These are phyloP conservation scores for Rhinogobius similis DNA, from an alignment of 2,113 vertebrate species.

Conservation along the genomic window DNA sequence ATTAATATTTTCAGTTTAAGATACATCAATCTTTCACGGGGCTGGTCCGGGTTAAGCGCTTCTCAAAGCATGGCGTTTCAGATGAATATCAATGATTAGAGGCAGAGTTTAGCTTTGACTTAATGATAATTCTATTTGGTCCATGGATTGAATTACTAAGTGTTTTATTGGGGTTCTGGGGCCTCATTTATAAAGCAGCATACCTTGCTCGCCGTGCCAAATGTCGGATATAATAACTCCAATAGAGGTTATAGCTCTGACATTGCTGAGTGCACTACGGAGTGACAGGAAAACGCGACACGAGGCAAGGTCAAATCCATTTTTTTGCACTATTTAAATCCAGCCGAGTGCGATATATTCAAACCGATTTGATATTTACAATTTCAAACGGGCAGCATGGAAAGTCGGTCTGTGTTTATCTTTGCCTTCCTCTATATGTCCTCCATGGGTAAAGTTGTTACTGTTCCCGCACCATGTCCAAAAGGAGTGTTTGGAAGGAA, in stretches of 20 bases:
- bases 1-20: conserved; percentile 66
- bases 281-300: background rate
- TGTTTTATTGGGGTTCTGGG: background rate
- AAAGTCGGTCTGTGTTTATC: too few species aligned
- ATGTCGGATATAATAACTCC: background rate
- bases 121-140: conserved; percentile 3
- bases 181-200: background rate
- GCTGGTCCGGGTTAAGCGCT: conserved; percentile 50
- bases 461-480: too few species aligned
- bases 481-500: too few species aligned
- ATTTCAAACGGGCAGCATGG: too few species aligned
- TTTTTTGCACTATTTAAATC: too few species aligned
- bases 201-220: background rate
- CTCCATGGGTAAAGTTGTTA: too few species aligned
- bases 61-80: conserved; percentile 26
- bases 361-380: too few species aligned
- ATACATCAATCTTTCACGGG: conserved; percentile 65
- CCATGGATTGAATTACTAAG: background rate
- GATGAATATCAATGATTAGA: conserved; percentile 52
- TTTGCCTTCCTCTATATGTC: too few species aligned
- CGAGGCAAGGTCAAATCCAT: background rate
- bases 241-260: too few species aligned
- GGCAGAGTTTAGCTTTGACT: conserved; percentile 4
- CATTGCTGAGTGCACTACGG: too few species aligned
- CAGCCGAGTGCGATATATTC: too few species aligned